Conservation (phyloP, 2,113 vertebrate species). For the Pteropus alecto region DNA sequence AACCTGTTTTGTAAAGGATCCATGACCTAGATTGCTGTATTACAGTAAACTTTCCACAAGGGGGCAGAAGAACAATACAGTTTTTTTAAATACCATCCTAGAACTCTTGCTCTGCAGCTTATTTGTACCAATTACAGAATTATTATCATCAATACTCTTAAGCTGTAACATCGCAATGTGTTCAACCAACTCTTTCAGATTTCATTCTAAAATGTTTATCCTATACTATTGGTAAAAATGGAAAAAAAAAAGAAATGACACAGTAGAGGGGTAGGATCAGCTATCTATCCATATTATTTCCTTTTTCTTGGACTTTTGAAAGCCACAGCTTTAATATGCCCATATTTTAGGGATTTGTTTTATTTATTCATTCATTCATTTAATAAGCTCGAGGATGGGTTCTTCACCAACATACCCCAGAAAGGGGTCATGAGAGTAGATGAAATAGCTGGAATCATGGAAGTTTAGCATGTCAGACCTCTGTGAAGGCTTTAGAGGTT, state of each 20-base stretch:
- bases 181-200: background rate
- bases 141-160: background rate
- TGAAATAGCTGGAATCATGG: background rate
- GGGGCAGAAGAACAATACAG: constrained; percentile 65
- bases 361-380: background rate
- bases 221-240: background rate
- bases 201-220: background rate
- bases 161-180: background rate
- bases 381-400: background rate
- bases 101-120: background rate
- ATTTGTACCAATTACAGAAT: background rate
- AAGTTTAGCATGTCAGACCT: background rate
- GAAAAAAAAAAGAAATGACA: background rate
- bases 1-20: background rate
- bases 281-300: background rate
- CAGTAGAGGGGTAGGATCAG: background rate
- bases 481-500: background rate
- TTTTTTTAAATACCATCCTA: background rate
- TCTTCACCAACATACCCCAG: background rate
- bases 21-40: background rate
- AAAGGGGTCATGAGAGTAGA: background rate
- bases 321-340: background rate
- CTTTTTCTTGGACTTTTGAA: background rate
- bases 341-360: background rate
- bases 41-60: constrained; percentile 45